Percentiles rank a stretch among this genome's conserved stretches.
Evolutionary conservation across 2,888 invertebrate genomes (phyloP).

Genomic region (Unio delphinus): DNA sequence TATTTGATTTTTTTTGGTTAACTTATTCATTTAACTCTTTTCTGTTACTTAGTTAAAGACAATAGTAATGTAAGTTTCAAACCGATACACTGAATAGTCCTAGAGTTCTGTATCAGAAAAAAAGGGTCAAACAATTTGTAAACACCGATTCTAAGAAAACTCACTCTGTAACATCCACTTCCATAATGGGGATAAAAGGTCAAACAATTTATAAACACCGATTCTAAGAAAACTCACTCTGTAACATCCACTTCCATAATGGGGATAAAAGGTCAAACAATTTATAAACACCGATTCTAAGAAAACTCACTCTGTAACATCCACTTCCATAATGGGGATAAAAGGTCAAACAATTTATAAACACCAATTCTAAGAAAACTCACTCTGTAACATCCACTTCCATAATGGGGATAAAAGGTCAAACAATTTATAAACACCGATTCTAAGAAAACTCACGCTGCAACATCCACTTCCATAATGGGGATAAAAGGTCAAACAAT

Average conservation of each 20-base stretch:
- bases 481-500: constrained; percentile 74
- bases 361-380: neutral
- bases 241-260: constrained; percentile 99
- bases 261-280: constrained; percentile 76
- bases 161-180: constrained; percentile 89
- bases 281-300: no score
- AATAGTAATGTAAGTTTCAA: no score
- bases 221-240: constrained; percentile 58
- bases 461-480: constrained; percentile 99
- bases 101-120: no score
- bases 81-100: no score
- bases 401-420: no score
- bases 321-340: constrained; percentile 97
- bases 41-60: no score
- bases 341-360: constrained; percentile 9
- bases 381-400: constrained; percentile 91
- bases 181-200: constrained; percentile 66
- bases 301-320: constrained; percentile 80
- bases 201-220: no score
- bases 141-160: neutral
- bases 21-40: no score
- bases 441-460: constrained; percentile 61
- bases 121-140: no score
- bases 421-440: no score
- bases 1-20: no score